Evolutionary conservation across 2,888 invertebrate genomes (phyloP), one percentile per base, ranked within the genome.

Genomic region (Hofmannophila pseudospretella): DNA sequence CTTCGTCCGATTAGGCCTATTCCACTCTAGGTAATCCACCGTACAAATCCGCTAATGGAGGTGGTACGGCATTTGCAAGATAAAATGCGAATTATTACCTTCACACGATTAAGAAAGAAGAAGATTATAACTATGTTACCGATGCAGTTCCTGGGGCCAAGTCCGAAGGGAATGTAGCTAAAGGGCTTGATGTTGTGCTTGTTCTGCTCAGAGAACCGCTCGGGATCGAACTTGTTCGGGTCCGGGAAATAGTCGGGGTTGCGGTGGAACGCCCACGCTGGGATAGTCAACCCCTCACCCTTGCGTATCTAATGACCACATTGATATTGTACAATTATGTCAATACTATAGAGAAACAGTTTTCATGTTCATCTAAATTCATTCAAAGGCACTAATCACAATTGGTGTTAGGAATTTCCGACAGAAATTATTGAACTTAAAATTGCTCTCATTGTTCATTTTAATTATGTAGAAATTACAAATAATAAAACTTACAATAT

Each of bases 131-230:
- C 1, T 11, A 4, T 27, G 36, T 49, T 50, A 67, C 89, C 90
- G 37, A 90, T 87, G 49, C 90, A 90, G 49, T 79, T 89, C 36
- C 90, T 74, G 2, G 86, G 90, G 1, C 90, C 90, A 8, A 72
- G 19, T 5, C 89, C 89, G 39, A 90, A 90, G 0, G 89, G 89
- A 44, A 84, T 44, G 38, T 85, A 89, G 0, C 55, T 43, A 27
- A 54, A 44, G 0, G 63, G 54, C 3, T 61, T 44, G 23, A 68
- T 67, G 0, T 76, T 75, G 1, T 67, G 60, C 42, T 87, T 88
- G 47, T 89, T 90, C 44, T 89, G 88, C 0, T 88, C 85, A 8
- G 70, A 88, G 44, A 89, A 90, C 11, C 90, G 56, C 43, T 88
- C 75, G 7, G 90, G 90, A 50, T 89, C 85, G 42, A 90, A 90